Evolutionary conservation across 2,797 vertebrate species (phyloP).

Genomic region (Oceanodroma leucorhoa): DNA sequence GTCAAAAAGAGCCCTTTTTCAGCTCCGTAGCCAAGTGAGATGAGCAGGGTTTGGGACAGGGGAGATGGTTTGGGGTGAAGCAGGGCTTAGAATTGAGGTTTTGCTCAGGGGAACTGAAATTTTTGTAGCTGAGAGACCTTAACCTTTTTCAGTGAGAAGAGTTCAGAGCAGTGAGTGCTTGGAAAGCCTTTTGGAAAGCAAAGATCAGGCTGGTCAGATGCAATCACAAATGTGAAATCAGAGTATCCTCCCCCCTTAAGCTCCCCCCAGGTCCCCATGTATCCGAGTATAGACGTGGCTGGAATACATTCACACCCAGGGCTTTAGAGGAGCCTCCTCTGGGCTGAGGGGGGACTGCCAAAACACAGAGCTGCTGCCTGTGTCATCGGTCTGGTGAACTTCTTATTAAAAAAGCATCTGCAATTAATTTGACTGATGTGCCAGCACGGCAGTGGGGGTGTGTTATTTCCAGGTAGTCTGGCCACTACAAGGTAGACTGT

Average conservation of each 20-base stretch:
- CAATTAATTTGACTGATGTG: neutral
- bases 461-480: neutral
- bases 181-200: neutral
- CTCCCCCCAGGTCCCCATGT: neutral
- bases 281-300: neutral
- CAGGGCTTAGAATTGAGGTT: neutral
- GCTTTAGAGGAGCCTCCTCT: neutral
- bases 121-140: neutral
- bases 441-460: neutral
- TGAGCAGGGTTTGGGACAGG: neutral
- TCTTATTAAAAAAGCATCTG: neutral
- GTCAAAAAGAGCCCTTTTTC: neutral
- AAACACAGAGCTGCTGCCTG: neutral
- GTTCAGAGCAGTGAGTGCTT: neutral
- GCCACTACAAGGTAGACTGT: neutral
- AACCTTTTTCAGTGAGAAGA: neutral
- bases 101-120: neutral
- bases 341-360: neutral
- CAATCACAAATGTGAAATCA: neutral
- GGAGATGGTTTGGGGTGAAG: neutral
- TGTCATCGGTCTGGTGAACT: too few species aligned
- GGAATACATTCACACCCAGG: neutral
- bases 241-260: neutral
- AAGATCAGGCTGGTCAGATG: neutral
- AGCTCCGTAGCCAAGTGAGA: neutral